A percentile compares a stretch with the other conserved stretches of the same genome.
Conservation (phyloP, 2,113 vertebrate genomes). For the Brachypodius melanocephalos region DNA sequence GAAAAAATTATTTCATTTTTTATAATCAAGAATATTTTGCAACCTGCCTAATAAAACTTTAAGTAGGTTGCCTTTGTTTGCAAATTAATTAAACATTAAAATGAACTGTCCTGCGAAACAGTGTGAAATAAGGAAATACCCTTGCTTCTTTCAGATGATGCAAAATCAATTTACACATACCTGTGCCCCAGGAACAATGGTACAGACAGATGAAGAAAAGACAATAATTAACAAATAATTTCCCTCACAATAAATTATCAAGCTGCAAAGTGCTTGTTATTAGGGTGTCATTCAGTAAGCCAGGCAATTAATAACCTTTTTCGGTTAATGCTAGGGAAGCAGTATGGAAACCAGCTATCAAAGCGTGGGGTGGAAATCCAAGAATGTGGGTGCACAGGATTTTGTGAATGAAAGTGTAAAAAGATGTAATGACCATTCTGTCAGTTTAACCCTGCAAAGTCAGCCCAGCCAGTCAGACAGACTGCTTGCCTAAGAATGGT, state of each 20-base stretch:
- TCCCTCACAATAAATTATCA: not conserved
- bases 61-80: not conserved
- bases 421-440: constrained; percentile 17
- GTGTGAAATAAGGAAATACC: not conserved
- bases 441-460: constrained; percentile 14
- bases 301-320: not conserved
- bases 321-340: not conserved
- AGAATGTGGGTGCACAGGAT: constrained; percentile 33
- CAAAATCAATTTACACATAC: not conserved
- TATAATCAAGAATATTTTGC: not conserved
- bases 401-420: constrained; percentile 48
- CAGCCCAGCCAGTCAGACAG: constrained; percentile 4
- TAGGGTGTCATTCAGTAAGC: not conserved
- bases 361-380: not conserved
- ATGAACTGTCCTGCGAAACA: not conserved
- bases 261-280: not conserved
- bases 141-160: not conserved
- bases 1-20: not conserved
- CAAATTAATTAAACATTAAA: not conserved
- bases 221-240: not conserved
- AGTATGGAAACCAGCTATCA: not conserved
- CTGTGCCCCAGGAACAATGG: not conserved
- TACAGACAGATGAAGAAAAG: not conserved
- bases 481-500: constrained; percentile 34
- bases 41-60: not conserved